phyloP scores from a whole-genome alignment of 2,113 vertebrate species.

The Spermophilus dauricus region DNA sequence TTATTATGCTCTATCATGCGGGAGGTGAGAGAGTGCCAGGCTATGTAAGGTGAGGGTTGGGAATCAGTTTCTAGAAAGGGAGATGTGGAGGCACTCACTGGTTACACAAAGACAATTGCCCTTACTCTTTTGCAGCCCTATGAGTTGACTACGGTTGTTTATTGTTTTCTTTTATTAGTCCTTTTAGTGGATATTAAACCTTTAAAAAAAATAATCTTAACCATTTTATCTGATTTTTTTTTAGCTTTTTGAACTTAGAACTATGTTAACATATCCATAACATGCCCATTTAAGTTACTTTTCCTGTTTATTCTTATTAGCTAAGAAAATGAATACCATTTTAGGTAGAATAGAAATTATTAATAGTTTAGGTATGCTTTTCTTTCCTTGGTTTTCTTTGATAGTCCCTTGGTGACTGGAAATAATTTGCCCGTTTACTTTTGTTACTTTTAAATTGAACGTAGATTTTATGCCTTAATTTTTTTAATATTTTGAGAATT shows the following conservation, averaged over 20 bases:
- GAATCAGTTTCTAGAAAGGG: not conserved
- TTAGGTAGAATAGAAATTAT: slow-evolving; percentile 17
- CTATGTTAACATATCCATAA: not conserved
- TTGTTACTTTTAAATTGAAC: slow-evolving; percentile 39
- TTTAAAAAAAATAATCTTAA: not conserved
- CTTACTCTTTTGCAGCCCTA: not conserved
- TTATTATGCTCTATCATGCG: not conserved
- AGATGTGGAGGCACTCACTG: not conserved
- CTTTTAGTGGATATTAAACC: not conserved
- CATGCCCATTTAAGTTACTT: not conserved
- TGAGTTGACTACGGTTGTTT: not conserved
- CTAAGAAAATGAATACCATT: not conserved
- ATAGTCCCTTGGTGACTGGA: not conserved
- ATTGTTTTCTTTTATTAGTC: not conserved
- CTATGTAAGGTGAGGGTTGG: not conserved
- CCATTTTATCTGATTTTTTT: not conserved
- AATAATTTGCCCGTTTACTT: slow-evolving; percentile 11
- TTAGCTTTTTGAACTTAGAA: slow-evolving; percentile 19
- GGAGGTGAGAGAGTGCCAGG: not conserved
- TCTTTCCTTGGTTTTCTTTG: not conserved
- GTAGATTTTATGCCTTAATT: not conserved
- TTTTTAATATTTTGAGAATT: slow-evolving; percentile 11
- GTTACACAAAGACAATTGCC: not conserved
- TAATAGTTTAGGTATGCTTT: slow-evolving; percentile 4
- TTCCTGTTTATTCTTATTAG: slow-evolving; percentile 3